Base-by-base conservation (phyloP, 2,888 invertebrate species). In the Rotaria socialis region DNA sequence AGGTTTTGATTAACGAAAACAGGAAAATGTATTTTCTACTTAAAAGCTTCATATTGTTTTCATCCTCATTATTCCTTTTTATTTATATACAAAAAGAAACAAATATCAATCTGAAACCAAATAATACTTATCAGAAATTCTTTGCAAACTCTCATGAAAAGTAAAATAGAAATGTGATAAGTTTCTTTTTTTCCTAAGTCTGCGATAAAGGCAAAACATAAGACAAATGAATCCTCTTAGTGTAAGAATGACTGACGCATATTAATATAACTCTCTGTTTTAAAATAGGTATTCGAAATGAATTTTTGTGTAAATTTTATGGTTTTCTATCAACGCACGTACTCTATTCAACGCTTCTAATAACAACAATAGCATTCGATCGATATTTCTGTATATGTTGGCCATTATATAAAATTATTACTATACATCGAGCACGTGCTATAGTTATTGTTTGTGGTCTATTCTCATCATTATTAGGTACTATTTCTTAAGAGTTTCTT, bases 381-480 rank as follows among this genome's bases (percentile, higher is more conserved):
- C 47, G 80, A 47, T 80, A 80, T 80, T 80, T 80, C 47, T 80
- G 80, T n/a, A 80, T 80, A 43, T 80, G 80, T 80, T 80, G 80
- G 80, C 80, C 80, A 80, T 80, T 80, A n/a, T 80, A 80, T 80
- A 80, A 80, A 80, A 80, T 80, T 14, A 80, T 80, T n/a, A 80
- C 80, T n/a, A 47, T 80, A n/a, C 22, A 11, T n/a, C 80, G 80
- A 24, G 80, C 47, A 47, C 80, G 35, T n/a, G 80, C 4, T 6
- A n/a, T 80, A 35, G 80, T 80, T 80, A 14, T 80, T 80, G 10
- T 80, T 47, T 80, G 43, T 47, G 80, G 80, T 11, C 1, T 80
- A 22, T 7, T 80, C 19, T 80, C 80, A n/a, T 80, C 80, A 11
- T 47, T 80, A 80, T 80, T 80, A 47, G 80, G 80, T 80, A 80